Base-by-base conservation (phyloP, 2,113 vertebrate genomes). In the Colossoma macropomum region DNA sequence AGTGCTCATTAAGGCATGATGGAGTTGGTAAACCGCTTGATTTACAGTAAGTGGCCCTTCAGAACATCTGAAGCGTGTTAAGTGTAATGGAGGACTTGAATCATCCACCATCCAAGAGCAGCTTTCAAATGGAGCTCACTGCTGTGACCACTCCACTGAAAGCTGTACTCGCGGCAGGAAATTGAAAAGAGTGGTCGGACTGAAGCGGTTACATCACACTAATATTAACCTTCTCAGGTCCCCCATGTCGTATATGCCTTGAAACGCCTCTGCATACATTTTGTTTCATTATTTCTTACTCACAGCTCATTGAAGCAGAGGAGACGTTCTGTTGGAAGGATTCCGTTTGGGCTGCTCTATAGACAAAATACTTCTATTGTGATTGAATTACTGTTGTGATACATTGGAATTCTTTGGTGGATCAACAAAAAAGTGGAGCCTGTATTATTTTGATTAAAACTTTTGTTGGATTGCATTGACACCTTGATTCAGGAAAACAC, bases 41-140 rank as follows among this genome's bases (percentile, higher is more conserved):
- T 83, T 45, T 70, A n/a, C 16, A 70, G 17, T 59, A 76, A 77
- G 81, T 83, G 81, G 32, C 34, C 69, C 74, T 83, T 59, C 28
- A 12, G 54, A 56, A 34, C 52, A 34, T 60, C 30, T 75, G 62
- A 82, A 82, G 80, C 76, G 50, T 65, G 48, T 77, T 48, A 60
- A 48, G 73, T 45, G 7, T 52, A 74, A 76, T 41, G 21, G 23
- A 25, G 17, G 62, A 34, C 10, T 69, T 56, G 62, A 82, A 56
- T 76, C 73, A 45, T 82, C 45, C 72, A 28, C 41, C 80, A 41
- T 4, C 59, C 15, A 21, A 3, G 62, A 41, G 45, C 28, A 27
- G 60, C 62, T 69, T 19, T 32, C 23, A 52, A n/a, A 52, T 11
- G 27, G 38, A 50, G 71, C 23, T 19, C n/a, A 13, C 27, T 1